Base-by-base conservation (phyloP, 2,113 vertebrate species). In the Trichomycterus rosablanca region DNA sequence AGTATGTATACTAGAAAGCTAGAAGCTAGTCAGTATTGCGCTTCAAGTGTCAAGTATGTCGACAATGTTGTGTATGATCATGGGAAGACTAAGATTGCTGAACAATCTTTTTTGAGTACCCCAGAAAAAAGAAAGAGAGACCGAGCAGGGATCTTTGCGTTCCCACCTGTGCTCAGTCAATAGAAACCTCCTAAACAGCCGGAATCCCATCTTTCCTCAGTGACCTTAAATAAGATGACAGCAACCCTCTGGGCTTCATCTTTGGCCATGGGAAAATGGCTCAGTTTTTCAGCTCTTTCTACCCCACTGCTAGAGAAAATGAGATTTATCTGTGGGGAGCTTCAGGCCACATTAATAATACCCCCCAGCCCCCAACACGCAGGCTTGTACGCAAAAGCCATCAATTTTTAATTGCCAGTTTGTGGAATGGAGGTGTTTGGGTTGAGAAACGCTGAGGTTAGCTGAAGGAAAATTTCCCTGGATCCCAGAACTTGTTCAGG, bases 201-300 rank as follows among this genome's bases (percentile, higher is more conserved):
- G 67, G 78, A 84, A 83, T 82, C 79, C 81, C 80, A 83, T 84
- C 86, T 86, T 84, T 83, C 81, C 78, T 77, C 39, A 58, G 78
- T 88, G 83, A 89, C 86, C 87, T 89, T 87, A 87, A 82, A 79
- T 83, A 82, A 85, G 86, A 87, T 70, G 84, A 76, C 80, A 81
- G 79, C 84, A 80, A 69, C 81, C 77, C 83, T 78, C 76, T 82
- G 81, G 85, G 85, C 84, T 77, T 81, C 75, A 73, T 67, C 70
- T 58, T 18, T 81, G 79, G 79, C 80, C 81, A 64, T 79, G 87
- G 84, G 82, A 74, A 82, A 85, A 81, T 73, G 63, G 78, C 76
- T 79, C 75, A 52, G 75, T 80, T 82, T 52, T 78, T 79, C 70
- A 76, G 53, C 74, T 58, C 60, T 77, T 80, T 86, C 82, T 85